Conservation (phyloP, 2,888 invertebrate species). For the Leptinotarsa haldemani region DNA sequence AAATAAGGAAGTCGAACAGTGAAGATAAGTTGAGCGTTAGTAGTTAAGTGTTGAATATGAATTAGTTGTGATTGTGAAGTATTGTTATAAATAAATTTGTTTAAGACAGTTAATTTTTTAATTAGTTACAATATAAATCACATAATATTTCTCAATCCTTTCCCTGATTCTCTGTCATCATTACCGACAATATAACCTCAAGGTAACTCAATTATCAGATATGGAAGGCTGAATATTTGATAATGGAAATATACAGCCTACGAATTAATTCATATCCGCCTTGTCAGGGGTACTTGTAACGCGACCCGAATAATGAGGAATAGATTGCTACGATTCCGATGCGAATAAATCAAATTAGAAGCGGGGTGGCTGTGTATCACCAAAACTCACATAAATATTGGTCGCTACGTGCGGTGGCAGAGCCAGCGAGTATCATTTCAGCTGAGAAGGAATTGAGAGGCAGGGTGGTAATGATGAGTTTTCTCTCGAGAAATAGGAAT, state of each 20-base stretch:
- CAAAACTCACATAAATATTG: constrained; percentile 39
- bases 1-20: too few relatives aligned
- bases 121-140: too few relatives aligned
- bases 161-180: neutral
- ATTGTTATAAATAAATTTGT: too few relatives aligned
- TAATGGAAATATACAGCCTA: constrained; percentile 36
- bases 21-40: too few relatives aligned
- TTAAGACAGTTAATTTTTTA: too few relatives aligned
- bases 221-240: constrained; percentile 11
- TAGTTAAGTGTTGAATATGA: too few relatives aligned
- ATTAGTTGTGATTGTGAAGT: too few relatives aligned
- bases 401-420: constrained; percentile 35
- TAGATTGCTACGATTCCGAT: constrained; percentile 58
- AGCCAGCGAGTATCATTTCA: constrained; percentile 29
- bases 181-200: neutral
- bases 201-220: constrained; percentile 13
- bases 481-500: neutral
- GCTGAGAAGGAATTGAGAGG: neutral
- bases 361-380: constrained; percentile 41
- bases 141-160: constrained; percentile 10
- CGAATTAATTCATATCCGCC: constrained; percentile 47
- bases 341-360: constrained; percentile 59
- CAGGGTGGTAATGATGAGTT: neutral
- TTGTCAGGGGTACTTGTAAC: constrained; percentile 48
- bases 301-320: constrained; percentile 55